These are phyloP conservation scores for Barbus barbus DNA, from an alignment of 2,113 vertebrate genomes.

Conservation along the genomic window DNA sequence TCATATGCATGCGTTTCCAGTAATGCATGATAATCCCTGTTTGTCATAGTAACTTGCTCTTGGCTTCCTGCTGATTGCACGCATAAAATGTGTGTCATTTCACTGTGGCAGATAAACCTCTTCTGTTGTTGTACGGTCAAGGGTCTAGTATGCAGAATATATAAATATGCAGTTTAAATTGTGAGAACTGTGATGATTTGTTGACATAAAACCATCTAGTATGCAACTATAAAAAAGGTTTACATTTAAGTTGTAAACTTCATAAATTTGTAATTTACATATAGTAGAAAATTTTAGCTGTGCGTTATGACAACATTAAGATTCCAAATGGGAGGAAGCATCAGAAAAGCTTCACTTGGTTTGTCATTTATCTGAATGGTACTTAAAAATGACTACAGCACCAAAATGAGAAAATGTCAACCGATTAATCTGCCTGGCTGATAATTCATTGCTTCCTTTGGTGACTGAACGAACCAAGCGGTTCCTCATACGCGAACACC, in stretches of 20 bases:
- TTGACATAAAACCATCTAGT: neutral
- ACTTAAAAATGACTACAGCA: too few species aligned
- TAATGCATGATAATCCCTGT: conserved; percentile 20
- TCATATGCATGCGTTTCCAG: conserved; percentile 25
- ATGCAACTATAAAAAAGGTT: too few species aligned
- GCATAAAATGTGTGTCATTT: neutral
- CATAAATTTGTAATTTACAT: neutral
- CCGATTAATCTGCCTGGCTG: neutral
- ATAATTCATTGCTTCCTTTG: neutral
- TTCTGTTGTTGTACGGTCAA: neutral
- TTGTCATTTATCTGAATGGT: neutral
- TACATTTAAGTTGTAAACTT: too few species aligned
- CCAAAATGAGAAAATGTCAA: neutral
- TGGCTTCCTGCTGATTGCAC: conserved; percentile 5
- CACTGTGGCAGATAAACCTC: neutral
- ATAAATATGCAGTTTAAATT: neutral
- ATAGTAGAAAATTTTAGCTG: neutral
- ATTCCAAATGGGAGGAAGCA: neutral
- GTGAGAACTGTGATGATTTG: neutral
- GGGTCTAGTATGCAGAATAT: too few species aligned
- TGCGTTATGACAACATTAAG: too few species aligned
- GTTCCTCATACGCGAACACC: neutral
- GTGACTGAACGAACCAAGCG: neutral
- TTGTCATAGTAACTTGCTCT: conserved; percentile 31
- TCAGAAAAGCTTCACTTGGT: neutral